These are phyloP conservation scores for Macrotis lagotis DNA, from an alignment of 2,113 vertebrate genomes.

Conservation along the genomic window DNA sequence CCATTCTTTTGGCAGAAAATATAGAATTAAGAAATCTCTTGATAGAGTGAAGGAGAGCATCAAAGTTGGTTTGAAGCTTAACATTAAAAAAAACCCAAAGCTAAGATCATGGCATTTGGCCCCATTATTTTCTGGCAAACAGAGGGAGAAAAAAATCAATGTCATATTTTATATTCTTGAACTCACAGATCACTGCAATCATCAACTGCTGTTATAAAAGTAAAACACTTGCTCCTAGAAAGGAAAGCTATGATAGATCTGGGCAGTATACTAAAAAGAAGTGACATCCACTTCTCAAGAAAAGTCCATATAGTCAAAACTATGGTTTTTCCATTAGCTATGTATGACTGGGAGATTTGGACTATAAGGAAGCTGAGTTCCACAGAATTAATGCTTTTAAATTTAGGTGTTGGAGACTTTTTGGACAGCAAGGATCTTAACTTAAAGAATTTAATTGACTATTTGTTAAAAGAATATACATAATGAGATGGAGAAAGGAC, in stretches of 20 bases:
- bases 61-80: background rate
- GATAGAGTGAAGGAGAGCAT: background rate
- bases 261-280: background rate
- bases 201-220: rapidly evolving
- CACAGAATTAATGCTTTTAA: background rate
- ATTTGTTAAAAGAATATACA: no score
- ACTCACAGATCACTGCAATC: background rate
- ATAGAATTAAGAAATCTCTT: background rate
- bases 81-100: background rate
- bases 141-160: background rate
- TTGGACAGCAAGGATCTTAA: background rate
- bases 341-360: background rate
- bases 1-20: background rate
- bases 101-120: background rate
- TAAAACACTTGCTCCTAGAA: background rate
- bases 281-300: background rate
- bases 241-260: background rate
- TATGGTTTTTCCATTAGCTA: background rate
- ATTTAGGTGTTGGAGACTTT: background rate
- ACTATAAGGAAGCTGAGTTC: background rate
- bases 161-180: background rate
- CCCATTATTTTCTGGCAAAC: background rate
- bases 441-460: background rate
- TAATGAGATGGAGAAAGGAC: no score
- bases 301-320: background rate